These are phyloP conservation scores for Rhizomys pruinosus DNA, from an alignment of 2,113 vertebrate genomes.

Conservation along the genomic window DNA sequence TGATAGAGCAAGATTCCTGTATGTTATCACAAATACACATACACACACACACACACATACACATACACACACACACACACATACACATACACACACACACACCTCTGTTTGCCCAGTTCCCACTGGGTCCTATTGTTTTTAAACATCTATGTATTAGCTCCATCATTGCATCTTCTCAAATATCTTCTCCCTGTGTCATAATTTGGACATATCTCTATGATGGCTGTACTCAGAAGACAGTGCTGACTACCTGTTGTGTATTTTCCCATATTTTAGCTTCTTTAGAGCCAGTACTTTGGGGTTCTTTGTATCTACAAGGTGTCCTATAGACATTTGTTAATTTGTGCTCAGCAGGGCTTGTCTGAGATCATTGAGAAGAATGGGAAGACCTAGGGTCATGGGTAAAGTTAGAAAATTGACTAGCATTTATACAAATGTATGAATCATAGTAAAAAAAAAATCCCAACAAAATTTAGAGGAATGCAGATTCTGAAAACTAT, in stretches of 20 bases:
- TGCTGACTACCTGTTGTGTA: not conserved
- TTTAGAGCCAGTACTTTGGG: not conserved
- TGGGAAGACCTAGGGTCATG: not conserved
- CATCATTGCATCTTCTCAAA: not conserved
- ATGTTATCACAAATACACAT: not conserved
- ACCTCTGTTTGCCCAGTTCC: rapidly evolving
- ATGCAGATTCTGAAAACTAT: slow-evolving; percentile 2
- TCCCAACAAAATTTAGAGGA: not conserved
- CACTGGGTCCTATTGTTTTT: not conserved
- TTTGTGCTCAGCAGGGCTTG: not conserved
- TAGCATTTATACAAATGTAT: not conserved
- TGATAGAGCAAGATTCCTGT: not conserved
- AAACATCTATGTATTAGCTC: not conserved
- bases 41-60: not conserved
- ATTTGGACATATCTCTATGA: not conserved
- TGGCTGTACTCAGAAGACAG: not conserved
- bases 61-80: not conserved
- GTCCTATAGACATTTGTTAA: not conserved
- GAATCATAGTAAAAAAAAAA: not conserved
- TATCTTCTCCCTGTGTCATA: not conserved
- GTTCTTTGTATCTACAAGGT: slow-evolving; percentile 24
- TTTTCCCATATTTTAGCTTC: slow-evolving; percentile 20
- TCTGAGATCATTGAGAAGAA: not conserved
- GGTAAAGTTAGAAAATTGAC: slow-evolving; percentile 38
- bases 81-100: not conserved